phyloP scores from a whole-genome alignment of 2,797 vertebrate genomes.

The Myioborus melanocephalus region DNA sequence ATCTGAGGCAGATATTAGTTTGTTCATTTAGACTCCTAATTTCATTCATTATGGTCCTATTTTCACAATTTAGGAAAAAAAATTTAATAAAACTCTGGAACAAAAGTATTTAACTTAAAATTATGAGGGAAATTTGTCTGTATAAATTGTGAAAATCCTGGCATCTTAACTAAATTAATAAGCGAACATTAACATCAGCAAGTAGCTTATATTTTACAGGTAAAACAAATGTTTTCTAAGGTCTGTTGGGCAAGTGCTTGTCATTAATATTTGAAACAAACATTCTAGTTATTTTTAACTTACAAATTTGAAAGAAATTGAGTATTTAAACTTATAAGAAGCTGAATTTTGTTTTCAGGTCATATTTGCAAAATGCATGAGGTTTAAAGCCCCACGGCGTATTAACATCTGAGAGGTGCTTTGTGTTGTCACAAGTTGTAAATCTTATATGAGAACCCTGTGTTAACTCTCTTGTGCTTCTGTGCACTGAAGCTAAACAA shows the following conservation, averaged over 20 bases:
- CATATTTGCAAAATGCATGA: conserved; percentile 69
- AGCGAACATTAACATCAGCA: not conserved
- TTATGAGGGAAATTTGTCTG: not conserved
- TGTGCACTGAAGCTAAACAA: conserved; percentile 65
- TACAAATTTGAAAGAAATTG: not conserved
- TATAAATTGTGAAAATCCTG: not conserved
- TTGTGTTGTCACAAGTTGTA: conserved; percentile 67
- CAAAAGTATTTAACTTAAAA: not conserved
- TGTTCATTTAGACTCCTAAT: not conserved
- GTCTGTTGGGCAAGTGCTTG: not conserved
- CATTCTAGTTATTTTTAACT: not conserved
- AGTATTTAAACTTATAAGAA: conserved; percentile 5
- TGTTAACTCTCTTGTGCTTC: conserved; percentile 53
- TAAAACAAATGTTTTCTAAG: not conserved
- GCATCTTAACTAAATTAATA: not conserved
- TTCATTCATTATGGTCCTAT: not conserved
- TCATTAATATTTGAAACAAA: not conserved
- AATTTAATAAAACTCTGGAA: not conserved
- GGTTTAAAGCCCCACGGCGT: conserved; percentile 49
- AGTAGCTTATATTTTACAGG: not conserved
- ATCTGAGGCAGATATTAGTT: not conserved
- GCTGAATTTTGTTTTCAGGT: conserved; percentile 58
- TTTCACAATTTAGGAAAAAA: not conserved
- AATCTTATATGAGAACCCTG: conserved; percentile 53
- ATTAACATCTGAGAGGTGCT: conserved; percentile 56